Base-by-base conservation (phyloP, 2,888 invertebrate genomes). In the Sinohyriopsis cumingii region DNA sequence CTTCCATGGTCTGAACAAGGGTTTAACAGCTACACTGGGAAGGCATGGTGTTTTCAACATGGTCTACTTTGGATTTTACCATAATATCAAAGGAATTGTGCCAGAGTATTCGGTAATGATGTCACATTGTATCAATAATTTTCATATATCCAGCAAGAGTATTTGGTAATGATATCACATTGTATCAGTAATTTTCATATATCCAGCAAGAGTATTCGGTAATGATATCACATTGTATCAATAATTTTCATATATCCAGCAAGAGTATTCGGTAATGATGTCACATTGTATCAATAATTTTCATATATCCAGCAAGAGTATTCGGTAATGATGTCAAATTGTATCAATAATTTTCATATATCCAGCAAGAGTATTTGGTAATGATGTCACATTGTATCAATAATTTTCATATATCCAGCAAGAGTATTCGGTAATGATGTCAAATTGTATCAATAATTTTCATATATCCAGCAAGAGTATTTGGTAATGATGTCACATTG, bases 61-160 rank as follows among this genome's bases (percentile, higher is more conserved):
- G 93, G 93, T 97, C 64, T 98, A 98, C 90, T 97, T 98, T 88
- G 96, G 98, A 55, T 95, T 97, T 89, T 98, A 98, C 90, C 96
- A 97, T 91, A 95, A 95, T 78, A 94, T 96, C 1, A 97, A 95
- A 91, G 94, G 93, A 64, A 91, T 88, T 5, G 78, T 90, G 19
- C 91, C 91, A 15, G 83, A 85, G 75, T 82, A 85, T 24, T 76
- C 87, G 80, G 90, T 90, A 70, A 64, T 9, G 45, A 45, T 45
- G 12, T 45, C 69, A 60, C 5, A 61, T 1, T 24, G 24, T 22
- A 12, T 19, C n/a, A 28, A 22, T 12, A 65, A 59, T 45, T 45
- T 45, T 12, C 9, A 9, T 45, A 45, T 22, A 1, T 59, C 22
- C 19, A 33, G 33, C 33, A 33, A 33, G 33, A 33, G 33, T 33